Evolutionary conservation across 2,797 vertebrate genomes (phyloP), one percentile per base, ranked within the genome.

Genomic region (Sitta carolinensis): DNA sequence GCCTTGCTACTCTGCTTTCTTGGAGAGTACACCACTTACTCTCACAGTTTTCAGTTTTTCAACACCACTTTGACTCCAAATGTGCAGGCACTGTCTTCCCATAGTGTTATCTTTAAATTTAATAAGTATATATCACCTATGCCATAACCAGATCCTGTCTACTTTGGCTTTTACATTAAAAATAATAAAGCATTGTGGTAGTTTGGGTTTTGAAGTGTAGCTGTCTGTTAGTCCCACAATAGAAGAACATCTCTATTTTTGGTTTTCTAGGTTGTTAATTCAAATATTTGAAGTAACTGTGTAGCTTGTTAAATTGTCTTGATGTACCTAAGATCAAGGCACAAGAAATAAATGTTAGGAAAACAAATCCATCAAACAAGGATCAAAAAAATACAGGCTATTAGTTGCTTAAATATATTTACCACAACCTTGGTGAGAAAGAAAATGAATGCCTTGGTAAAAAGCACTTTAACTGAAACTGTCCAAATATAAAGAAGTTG

Each of bases 1-100:
- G 14, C 15, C 42, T 52, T 62, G 26, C 5, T 38, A 16, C 2
- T 47, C 11, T 2, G 7, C 6, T 43, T 57, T 45, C 36, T 27
- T 18, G n/a, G 26, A 45, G 0, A 64, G 2, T 34, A 20, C 3
- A 10, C 9, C 1, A 3, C 8, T 66, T 67, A 8, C 4, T 13
- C 13, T 6, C 4, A 13, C 4, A 23, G 4, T 58, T 77, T 57
- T 27, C 11, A 30, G 11, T 50, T 74, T 62, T 15, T 57, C 32
- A 62, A 13, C 12, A 32, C 7, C 6, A 25, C 26, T 70, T 52
- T 50, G 27, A 62, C 12, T 32, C 40, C 4, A 21, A 6, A 19
- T n/a, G 20, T 36, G 5, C 8, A 57, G 47, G 2, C 5, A 58
- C 6, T 30, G 9, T 19, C 4, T 47, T 81, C 6, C 12, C 17